A percentile compares a stretch with the other conserved stretches of the same genome.
phyloP scores from a whole-genome alignment of 2,797 vertebrate genomes.

The Sebastes ruberrimus region DNA sequence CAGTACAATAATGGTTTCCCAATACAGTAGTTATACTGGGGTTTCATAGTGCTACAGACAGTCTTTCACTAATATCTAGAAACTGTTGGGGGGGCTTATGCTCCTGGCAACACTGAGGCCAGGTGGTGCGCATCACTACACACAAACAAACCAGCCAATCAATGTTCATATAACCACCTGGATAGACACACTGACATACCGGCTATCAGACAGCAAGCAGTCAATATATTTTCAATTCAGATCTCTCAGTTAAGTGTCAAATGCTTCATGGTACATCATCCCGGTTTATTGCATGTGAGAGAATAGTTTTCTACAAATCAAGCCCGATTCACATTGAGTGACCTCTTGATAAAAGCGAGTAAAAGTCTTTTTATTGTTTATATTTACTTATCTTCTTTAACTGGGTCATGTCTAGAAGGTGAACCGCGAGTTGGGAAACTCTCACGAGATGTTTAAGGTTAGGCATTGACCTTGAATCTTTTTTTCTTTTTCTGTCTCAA shows the following conservation, averaged over 20 bases:
- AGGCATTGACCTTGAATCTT: too few species aligned
- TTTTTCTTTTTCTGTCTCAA: too few species aligned
- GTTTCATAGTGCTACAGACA: slow-evolving; percentile 34
- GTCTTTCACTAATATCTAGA: slow-evolving; percentile 46
- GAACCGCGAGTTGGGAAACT: too few species aligned
- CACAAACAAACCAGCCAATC: slow-evolving; percentile 51
- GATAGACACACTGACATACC: slow-evolving; percentile 52
- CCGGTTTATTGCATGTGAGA: slow-evolving; percentile 17
- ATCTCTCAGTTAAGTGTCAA: slow-evolving; percentile 45
- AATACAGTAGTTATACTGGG: slow-evolving; percentile 30
- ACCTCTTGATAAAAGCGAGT: not conserved
- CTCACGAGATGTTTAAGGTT: too few species aligned
- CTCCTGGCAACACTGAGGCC: slow-evolving; percentile 52
- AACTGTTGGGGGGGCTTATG: slow-evolving; percentile 25
- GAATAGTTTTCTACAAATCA: slow-evolving; percentile 24
- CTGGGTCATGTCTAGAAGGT: too few species aligned
- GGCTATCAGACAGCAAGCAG: slow-evolving; percentile 41
- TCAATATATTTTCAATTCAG: slow-evolving; percentile 59
- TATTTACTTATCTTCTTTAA: slow-evolving; percentile 9
- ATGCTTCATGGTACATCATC: slow-evolving; percentile 22
- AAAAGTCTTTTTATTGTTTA: slow-evolving; percentile 18
- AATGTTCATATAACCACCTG: slow-evolving; percentile 59
- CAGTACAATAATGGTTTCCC: slow-evolving; percentile 37
- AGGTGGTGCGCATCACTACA: slow-evolving; percentile 58
- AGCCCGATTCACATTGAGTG: slow-evolving; percentile 3